Percentiles rank a stretch among this genome's conserved stretches.
These are phyloP conservation scores for Enteromius viviparus DNA, from an alignment of 2,797 vertebrate species.

Conservation along the genomic window DNA sequence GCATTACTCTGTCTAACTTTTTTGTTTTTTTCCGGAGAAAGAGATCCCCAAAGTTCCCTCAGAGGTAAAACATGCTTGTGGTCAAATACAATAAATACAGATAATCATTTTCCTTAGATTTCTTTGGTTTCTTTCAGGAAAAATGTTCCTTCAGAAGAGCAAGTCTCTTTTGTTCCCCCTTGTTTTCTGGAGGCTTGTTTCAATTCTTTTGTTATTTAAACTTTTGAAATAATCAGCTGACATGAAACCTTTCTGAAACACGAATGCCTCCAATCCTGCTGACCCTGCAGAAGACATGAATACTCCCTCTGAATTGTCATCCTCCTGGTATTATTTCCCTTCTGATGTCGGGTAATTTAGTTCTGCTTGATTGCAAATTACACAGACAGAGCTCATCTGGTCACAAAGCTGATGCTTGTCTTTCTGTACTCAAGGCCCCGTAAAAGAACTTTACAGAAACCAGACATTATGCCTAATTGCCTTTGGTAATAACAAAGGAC, in stretches of 20 bases:
- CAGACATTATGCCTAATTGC: conserved; percentile 37
- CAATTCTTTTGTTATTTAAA: conserved; percentile 44
- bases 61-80: conserved; percentile 43
- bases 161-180: conserved; percentile 47
- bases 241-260: conserved; percentile 35
- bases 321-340: conserved; percentile 49
- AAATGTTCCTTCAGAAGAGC: neutral
- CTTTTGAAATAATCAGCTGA: conserved; percentile 24
- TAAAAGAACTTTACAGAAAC: conserved; percentile 38
- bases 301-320: conserved; percentile 35
- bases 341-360: conserved; percentile 32
- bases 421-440: conserved; percentile 9
- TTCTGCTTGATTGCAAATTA: conserved; percentile 50
- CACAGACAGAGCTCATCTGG: conserved; percentile 39
- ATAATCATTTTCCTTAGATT: conserved; percentile 25
- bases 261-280: conserved; percentile 31
- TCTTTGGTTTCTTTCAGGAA: conserved; percentile 2
- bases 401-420: conserved; percentile 55
- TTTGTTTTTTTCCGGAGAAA: neutral
- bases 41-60: neutral
- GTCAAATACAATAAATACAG: conserved; percentile 29
- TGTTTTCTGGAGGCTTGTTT: conserved; percentile 38
- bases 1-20: neutral
- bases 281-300: conserved; percentile 49
- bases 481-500: conserved; percentile 54